phyloP scores from a whole-genome alignment of 2,797 vertebrate species.

The Xyrichtys novacula region DNA sequence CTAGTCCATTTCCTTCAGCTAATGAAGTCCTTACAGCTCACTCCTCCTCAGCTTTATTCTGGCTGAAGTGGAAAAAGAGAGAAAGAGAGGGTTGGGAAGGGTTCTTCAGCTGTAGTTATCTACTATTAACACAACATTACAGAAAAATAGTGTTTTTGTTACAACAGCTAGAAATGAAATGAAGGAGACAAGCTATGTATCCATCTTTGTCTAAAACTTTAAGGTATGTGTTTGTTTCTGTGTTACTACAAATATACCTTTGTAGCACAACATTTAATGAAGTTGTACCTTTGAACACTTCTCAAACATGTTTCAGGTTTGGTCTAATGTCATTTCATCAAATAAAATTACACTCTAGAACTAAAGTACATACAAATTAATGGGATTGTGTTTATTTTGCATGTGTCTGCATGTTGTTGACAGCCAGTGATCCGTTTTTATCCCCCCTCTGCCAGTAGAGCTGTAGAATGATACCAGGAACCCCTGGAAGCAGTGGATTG shows the following conservation, averaged over 20 bases:
- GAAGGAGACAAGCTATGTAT: not conserved
- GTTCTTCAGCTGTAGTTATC: constrained; percentile 2
- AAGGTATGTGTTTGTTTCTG: not conserved
- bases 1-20: constrained; percentile 81
- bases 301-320: not conserved
- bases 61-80: constrained; percentile 31
- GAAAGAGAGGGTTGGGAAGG: constrained; percentile 1
- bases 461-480: constrained; percentile 25
- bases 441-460: not conserved
- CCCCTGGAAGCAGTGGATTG: constrained; percentile 69
- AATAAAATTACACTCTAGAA: not conserved
- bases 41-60: constrained; percentile 49
- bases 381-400: not conserved
- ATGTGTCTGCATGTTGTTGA: not conserved
- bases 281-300: not conserved
- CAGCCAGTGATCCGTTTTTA: constrained; percentile 1
- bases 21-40: constrained; percentile 71
- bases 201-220: not conserved
- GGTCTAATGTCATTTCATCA: not conserved
- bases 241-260: not conserved
- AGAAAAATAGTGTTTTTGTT: not conserved
- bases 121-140: not conserved
- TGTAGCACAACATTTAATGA: not conserved
- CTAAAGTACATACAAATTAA: not conserved
- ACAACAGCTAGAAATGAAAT: not conserved